Evolutionary conservation across 2,888 invertebrate species (phyloP), one percentile per base, ranked within the genome.

Genomic region (Leptinotarsa juncta): DNA sequence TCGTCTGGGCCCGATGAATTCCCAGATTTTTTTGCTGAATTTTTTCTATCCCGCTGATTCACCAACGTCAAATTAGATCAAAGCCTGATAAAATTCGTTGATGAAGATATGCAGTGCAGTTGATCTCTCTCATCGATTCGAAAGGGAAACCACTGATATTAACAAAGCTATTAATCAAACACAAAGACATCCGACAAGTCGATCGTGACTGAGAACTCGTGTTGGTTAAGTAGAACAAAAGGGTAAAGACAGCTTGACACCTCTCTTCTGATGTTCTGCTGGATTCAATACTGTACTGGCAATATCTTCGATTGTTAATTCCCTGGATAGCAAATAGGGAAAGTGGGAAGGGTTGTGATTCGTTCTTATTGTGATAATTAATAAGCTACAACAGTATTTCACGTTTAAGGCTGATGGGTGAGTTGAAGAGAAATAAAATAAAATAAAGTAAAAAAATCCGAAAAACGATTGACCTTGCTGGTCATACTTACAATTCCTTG

Each of bases 161-260:
- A 86, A 84, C 84, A 82, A 83, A 80, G 83, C 86, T 84, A 87
- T 87, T 86, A 87, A 87, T 87, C 86, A 87, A 85, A 81, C 80
- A 77, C 80, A 84, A 84, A 85, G 87, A 87, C 86, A 85, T 84
- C 84, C 83, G 85, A 86, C 87, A 86, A 86, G 82, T 82, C 83
- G 83, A 84, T 86, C 86, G 85, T 86, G 86, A 86, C 86, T 82
- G 84, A 83, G 81, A 85, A 86, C 85, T 81, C 82, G 84, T 84
- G 86, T 85, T 84, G 83, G 80, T 81, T 83, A 82, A 83, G 81
- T 83, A 82, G 82, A 84, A 86, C 84, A 85, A 84, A 85, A 85
- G 84, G 85, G 85, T 85, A 84, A 84, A 84, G 85, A 85, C 85
- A 85, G 82, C 62, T 42, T 66, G 65, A 60, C 70, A 62, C 62